phyloP scores from a whole-genome alignment of 1,140 invertebrate genomes.

The Mylabris phalerata region DNA sequence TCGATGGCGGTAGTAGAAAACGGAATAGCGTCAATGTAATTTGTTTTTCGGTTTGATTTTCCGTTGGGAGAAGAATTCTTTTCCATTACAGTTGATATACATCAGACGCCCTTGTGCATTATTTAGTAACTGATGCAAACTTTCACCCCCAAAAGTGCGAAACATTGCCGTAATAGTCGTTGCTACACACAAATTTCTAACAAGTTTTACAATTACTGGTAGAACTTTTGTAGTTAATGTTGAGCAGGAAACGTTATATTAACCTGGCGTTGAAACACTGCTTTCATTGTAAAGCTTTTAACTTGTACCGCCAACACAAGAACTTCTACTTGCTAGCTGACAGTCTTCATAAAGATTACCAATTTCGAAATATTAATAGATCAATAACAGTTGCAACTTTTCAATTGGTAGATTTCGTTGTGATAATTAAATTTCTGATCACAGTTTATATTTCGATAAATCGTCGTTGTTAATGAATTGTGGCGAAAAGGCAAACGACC shows the following conservation, averaged over 20 bases:
- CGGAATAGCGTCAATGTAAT: constrained; percentile 15
- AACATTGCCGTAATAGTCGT: constrained; percentile 30
- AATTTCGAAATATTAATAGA: too few species aligned
- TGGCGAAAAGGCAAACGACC: too few species aligned
- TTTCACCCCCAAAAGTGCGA: constrained; percentile 31
- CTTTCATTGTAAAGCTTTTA: constrained; percentile 14
- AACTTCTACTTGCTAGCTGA: background rate
- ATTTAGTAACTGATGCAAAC: constrained; percentile 30
- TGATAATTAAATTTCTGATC: too few species aligned
- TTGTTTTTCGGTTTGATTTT: constrained; percentile 30
- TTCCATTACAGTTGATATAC: constrained; percentile 31
- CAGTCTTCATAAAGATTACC: too few species aligned
- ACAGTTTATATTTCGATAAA: too few species aligned
- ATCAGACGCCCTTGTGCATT: constrained; percentile 31
- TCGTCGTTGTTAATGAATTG: too few species aligned
- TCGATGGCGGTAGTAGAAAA: background rate
- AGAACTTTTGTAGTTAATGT: constrained; percentile 33
- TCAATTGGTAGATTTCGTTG: too few species aligned
- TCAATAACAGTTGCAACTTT: too few species aligned
- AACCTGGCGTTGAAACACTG: constrained; percentile 18
- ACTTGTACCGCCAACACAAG: background rate
- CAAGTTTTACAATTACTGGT: constrained; percentile 34
- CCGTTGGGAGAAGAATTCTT: constrained; percentile 25
- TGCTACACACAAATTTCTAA: constrained; percentile 31
- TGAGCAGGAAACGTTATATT: constrained; percentile 23